These are phyloP conservation scores for Perca fluviatilis DNA, from an alignment of 2,113 vertebrate genomes.

Conservation along the genomic window DNA sequence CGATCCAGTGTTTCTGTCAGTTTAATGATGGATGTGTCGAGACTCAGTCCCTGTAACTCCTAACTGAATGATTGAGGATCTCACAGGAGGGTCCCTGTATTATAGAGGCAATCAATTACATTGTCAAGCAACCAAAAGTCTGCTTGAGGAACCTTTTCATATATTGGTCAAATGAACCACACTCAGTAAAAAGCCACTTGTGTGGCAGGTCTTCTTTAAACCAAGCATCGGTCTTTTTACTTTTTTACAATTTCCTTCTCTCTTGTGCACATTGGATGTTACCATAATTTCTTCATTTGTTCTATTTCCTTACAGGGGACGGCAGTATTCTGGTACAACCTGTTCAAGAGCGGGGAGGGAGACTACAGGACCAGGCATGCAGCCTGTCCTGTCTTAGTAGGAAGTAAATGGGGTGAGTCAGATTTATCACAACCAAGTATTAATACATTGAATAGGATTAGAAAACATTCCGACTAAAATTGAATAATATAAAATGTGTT, in stretches of 20 bases:
- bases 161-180: not conserved
- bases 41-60: too few relatives aligned
- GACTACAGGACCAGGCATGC: constrained; percentile 97
- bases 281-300: not conserved
- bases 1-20: not conserved
- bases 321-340: constrained; percentile 98
- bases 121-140: not conserved
- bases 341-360: constrained; percentile 94
- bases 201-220: not conserved
- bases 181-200: not conserved
- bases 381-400: constrained; percentile 96
- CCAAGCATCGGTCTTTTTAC: not conserved
- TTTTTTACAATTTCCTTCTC: not conserved
- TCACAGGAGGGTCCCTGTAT: too few relatives aligned
- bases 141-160: not conserved
- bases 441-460: not conserved
- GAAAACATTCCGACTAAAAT: too few relatives aligned
- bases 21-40: not conserved
- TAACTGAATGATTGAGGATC: too few relatives aligned
- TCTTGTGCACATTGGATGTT: not conserved
- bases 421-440: not conserved
- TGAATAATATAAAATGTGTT: too few relatives aligned
- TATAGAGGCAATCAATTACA: not conserved
- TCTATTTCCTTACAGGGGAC: constrained; percentile 89
- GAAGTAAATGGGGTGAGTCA: constrained; percentile 98